Evolutionary conservation across 2,113 vertebrate species (phyloP), one percentile per base, ranked within the genome.

Genomic region (Rhinopomastus cyanomelas): DNA sequence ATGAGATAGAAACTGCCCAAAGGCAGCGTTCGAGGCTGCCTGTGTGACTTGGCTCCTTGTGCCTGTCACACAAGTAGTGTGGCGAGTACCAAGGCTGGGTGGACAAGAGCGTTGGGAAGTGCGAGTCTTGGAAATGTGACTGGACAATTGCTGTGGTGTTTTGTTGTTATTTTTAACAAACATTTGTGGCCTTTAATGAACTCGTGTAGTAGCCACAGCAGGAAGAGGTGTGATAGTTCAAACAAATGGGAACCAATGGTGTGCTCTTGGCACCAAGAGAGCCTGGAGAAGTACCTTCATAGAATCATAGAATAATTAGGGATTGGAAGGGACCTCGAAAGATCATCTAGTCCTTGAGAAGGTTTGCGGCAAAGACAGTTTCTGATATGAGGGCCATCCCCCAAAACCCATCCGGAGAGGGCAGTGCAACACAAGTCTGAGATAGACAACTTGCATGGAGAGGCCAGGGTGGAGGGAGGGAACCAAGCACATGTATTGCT

Each of bases 401-500:
- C 53, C 25, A 14, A 9, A 64, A 83, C 34, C 77, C 53, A 87
- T 66, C 75, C 49, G 93, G 65, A 75, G 80, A 92, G 61, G 26
- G 64, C 82, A 66, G 60, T 46, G 36, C 39, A 64, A 51, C 30
- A 42, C 25, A 91, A 67, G 49, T 66, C 72, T 88, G 91, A 86
- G 72, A 86, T 84, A 60, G 76, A 80, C 93, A 96, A 87, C 76
- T 96, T 95, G 72, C 69, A 66, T 5, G 74, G 81, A 72, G 60
- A n/a, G 83, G 82, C 65, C 46, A 42, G 77, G 84, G 80, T 55
- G 56, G 69, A 93, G 72, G 64, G 72, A 82, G 29, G n/a, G 61
- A 87, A 92, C 57, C 32, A 85, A 87, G 85, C 87, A 85, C 57
- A 90, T 92, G 37, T 77, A 52, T 94, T 89, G 57, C 85, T 95